These are phyloP conservation scores for Thereva nobilitata DNA, from an alignment of 2,888 invertebrate species.

Conservation along the genomic window DNA sequence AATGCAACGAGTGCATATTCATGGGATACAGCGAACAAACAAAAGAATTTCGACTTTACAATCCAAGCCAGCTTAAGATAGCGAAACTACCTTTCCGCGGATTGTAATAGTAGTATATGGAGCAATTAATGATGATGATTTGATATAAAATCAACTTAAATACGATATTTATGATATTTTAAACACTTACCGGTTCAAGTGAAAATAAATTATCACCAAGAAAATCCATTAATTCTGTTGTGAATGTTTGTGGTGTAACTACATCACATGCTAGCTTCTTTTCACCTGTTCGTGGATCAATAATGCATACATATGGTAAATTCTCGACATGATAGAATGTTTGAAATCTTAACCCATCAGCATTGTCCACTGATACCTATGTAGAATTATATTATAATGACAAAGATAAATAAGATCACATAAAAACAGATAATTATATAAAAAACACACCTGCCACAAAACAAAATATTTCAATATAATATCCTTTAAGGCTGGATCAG, in stretches of 20 bases:
- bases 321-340: slow-evolving; percentile 67
- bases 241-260: slow-evolving; percentile 49
- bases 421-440: too few species aligned
- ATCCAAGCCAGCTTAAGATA: too few species aligned
- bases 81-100: too few species aligned
- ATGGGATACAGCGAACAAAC: too few species aligned
- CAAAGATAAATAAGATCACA: not conserved
- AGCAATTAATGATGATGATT: too few species aligned
- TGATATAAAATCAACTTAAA: too few species aligned
- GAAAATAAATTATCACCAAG: slow-evolving; percentile 17
- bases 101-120: too few species aligned
- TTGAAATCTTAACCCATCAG: slow-evolving; percentile 66
- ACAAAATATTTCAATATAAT: slow-evolving; percentile 68
- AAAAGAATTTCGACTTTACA: too few species aligned
- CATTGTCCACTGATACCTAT: slow-evolving; percentile 54
- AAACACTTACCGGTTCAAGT: slow-evolving; percentile 22
- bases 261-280: slow-evolving; percentile 55
- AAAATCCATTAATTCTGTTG: slow-evolving; percentile 40
- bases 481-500: slow-evolving; percentile 63
- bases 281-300: slow-evolving; percentile 72
- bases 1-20: too few species aligned
- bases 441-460: slow-evolving; percentile 66
- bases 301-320: slow-evolving; percentile 68
- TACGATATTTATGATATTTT: too few species aligned
- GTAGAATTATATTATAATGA: not conserved